phyloP scores from a whole-genome alignment of 2,888 invertebrate genomes.

The Listrodromus nycthemerus region DNA sequence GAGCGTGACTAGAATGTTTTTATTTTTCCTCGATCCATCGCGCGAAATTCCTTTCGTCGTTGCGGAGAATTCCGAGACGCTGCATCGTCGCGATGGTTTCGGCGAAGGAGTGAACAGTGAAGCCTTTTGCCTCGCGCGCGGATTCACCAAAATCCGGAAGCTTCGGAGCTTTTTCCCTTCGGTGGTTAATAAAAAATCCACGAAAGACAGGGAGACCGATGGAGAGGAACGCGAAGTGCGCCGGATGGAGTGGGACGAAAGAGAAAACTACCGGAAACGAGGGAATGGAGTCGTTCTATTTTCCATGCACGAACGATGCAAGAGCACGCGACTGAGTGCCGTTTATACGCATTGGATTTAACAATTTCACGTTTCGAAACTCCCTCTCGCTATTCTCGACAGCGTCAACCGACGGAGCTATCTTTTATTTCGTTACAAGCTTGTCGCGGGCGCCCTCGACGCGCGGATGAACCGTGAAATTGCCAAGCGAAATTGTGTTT shows the following conservation, averaged over 20 bases:
- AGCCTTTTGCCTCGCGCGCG: neutral
- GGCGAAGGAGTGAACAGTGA: neutral
- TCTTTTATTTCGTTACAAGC: constrained; percentile 63
- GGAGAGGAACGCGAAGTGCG: neutral
- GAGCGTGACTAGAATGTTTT: constrained; percentile 34
- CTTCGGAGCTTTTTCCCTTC: constrained; percentile 8
- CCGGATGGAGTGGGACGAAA: neutral
- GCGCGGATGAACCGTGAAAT: constrained; percentile 61
- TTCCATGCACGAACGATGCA: constrained; percentile 46
- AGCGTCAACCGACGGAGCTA: constrained; percentile 5
- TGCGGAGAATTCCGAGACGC: constrained; percentile 12
- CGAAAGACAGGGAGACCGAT: constrained; percentile 13
- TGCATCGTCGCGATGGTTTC: constrained; percentile 18
- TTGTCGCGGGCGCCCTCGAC: constrained; percentile 26
- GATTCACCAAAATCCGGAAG: constrained; percentile 7
- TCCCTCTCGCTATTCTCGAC: constrained; percentile 29
- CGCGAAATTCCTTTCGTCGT: constrained; percentile 25
- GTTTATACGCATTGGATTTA: constrained; percentile 49
- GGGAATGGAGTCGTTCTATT: constrained; percentile 30
- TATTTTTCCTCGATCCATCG: neutral
- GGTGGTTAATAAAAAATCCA: constrained; percentile 23
- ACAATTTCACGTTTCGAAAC: constrained; percentile 41
- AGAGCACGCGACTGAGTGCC: constrained; percentile 17
- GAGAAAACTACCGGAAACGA: constrained; percentile 38
- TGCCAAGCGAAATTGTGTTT: constrained; percentile 65